Evolutionary conservation across 64 coral and sea anemone genomes (phyloP), one percentile per base, ranked within the genome.

Genomic region (Pachyseris speciosa): DNA sequence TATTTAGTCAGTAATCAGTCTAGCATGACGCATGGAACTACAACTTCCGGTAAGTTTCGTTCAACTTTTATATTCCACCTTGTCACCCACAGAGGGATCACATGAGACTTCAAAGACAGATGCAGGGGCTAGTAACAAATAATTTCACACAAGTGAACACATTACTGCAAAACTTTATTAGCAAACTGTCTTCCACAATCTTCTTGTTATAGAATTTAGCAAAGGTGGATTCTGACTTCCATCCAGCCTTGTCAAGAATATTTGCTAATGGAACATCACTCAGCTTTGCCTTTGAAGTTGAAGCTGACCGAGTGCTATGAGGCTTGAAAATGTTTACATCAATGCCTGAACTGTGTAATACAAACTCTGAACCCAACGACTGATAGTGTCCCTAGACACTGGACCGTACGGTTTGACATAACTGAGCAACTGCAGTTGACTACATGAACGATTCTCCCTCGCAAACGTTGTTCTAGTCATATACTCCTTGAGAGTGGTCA

Each of bases 241-340:
- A 55, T 2, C 51, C 51, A 55, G 51, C 61, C 61, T 64, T 64
- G 61, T 81, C 58, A 79, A 79, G 52, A 79, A 45, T n/a, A 53
- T 79, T 28, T 53, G 45, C 36, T 8, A 53, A 31, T 51, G 36
- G 29, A 25, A 41, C 75, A 45, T 49, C 75, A 79, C 75, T 51
- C 25, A 79, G 44, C 11, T 49, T 30, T 25, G 75, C 75, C 51
- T 79, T 79, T n/a, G 75, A 79, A 20, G 42, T 79, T 16, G 51
- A 49, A 7, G 47, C 77, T 37, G 47, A 57, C 12, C 77, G 4
- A 26, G 44, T 78, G 74, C 74, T 78, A 28, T 78, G 74, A 3
- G 41, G 39, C 41, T 78, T 78, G 11, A 81, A 81, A 31, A 30
- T 16, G 25, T 57, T 81, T 32, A 60, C 44, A 28, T 81, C 77